phyloP scores from a whole-genome alignment of 2,888 invertebrate species.

The Hyposoter didymator region DNA sequence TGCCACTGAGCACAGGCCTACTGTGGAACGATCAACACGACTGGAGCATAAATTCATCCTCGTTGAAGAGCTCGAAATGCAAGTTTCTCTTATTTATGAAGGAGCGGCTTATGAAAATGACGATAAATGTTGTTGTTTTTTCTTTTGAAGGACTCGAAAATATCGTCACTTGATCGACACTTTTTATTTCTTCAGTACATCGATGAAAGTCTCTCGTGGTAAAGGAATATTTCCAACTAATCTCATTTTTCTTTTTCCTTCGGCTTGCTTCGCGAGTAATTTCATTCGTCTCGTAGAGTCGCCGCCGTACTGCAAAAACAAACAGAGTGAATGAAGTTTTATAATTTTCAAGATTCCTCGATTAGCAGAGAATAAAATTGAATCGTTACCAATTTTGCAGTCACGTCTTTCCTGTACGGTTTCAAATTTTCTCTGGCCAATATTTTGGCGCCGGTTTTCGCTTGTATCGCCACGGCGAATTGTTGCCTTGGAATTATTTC shows the following conservation, averaged over 20 bases:
- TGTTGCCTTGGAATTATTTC: slow-evolving; percentile 95
- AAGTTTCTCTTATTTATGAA: not conserved
- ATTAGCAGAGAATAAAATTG: not conserved
- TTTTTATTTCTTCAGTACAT: slow-evolving; percentile 91
- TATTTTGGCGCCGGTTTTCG: slow-evolving; percentile 91
- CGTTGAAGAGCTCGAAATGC: not conserved
- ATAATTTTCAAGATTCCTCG: not conserved
- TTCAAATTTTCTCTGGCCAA: slow-evolving; percentile 94
- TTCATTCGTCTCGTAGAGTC: slow-evolving; percentile 96
- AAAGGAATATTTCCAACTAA: slow-evolving; percentile 95
- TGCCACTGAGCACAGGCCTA: not conserved
- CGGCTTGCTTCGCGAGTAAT: slow-evolving; percentile 94
- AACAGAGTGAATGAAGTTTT: not conserved
- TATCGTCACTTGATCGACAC: not conserved
- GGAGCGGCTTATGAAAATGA: not conserved
- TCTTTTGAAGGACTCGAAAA: not conserved
- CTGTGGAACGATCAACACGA: not conserved
- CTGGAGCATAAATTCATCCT: not conserved
- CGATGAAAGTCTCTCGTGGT: slow-evolving; percentile 97
- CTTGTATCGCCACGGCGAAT: slow-evolving; percentile 93
- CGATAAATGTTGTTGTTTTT: not conserved
- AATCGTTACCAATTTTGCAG: slow-evolving; percentile 92
- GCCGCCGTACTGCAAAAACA: slow-evolving; percentile 91
- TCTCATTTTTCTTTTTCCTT: slow-evolving; percentile 97
- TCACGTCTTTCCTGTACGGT: slow-evolving; percentile 96